Conservation (phyloP, 2,797 vertebrate genomes). For the Chelon auratus region DNA sequence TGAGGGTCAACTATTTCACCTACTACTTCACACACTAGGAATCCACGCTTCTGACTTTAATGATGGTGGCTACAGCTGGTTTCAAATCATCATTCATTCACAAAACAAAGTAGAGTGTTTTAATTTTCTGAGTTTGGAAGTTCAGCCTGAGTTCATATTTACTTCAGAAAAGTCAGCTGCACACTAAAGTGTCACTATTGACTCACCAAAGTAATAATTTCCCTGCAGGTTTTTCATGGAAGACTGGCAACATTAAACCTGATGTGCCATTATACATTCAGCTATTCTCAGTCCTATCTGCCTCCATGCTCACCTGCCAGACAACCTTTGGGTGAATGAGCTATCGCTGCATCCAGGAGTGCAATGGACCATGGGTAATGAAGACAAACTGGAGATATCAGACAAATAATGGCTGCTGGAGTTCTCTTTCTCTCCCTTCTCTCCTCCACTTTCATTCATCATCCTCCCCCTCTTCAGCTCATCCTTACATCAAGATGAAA, state of each 20-base stretch:
- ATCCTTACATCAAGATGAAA: constrained; percentile 41
- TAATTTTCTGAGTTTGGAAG: background rate
- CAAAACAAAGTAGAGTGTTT: background rate
- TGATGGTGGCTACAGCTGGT: background rate
- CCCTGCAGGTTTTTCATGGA: constrained; percentile 41
- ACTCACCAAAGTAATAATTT: constrained; percentile 40
- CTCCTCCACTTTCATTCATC: constrained; percentile 32
- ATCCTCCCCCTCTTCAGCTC: constrained; percentile 22
- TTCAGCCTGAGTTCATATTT: background rate
- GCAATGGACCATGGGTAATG: constrained; percentile 59
- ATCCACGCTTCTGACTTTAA: background rate
- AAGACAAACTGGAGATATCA: constrained; percentile 63
- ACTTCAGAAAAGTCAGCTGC: constrained; percentile 7
- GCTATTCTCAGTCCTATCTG: constrained; percentile 47
- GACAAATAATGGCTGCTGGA: constrained; percentile 37
- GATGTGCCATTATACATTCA: constrained; percentile 58
- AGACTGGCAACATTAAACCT: constrained; percentile 45
- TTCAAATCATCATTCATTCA: background rate
- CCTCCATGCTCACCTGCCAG: constrained; percentile 49
- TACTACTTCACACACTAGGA: background rate
- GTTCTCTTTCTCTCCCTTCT: constrained; percentile 34
- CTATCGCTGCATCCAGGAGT: constrained; percentile 41
- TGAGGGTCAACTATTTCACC: background rate
- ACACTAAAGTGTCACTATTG: constrained; percentile 17
- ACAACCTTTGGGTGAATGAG: constrained; percentile 49